These are phyloP conservation scores for Caenorhabditis briggsae DNA, from an alignment of 1,140 invertebrate species.

Conservation along the genomic window DNA sequence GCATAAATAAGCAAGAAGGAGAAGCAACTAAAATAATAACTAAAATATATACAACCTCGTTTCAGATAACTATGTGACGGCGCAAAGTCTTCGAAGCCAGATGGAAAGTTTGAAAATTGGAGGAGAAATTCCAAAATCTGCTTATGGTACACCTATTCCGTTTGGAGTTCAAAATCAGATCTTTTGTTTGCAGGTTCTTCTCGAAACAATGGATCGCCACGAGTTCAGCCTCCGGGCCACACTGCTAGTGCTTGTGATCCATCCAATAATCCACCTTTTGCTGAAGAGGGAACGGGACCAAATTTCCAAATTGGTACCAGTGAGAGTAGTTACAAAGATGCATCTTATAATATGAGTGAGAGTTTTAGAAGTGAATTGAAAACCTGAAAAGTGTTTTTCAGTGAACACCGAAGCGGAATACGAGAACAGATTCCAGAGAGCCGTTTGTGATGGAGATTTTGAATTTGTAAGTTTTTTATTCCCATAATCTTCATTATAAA, in stretches of 20 bases:
- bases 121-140: constrained; percentile 56
- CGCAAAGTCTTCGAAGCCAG: constrained; percentile 58
- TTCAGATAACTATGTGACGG: constrained; percentile 61
- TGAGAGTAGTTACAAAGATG: constrained; percentile 34
- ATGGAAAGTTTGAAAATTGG: constrained; percentile 61
- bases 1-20: constrained; percentile 14
- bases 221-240: constrained; percentile 34
- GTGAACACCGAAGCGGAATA: constrained; percentile 62
- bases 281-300: constrained; percentile 1
- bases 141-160: neutral
- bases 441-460: constrained; percentile 62
- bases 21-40: neutral
- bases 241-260: constrained; percentile 13
- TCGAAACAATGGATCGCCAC: neutral
- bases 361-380: constrained; percentile 34
- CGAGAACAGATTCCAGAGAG: constrained; percentile 60
- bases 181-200: neutral
- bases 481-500: neutral
- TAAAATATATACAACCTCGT: constrained; percentile 6
- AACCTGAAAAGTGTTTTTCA: constrained; percentile 56
- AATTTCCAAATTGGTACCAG: constrained; percentile 20
- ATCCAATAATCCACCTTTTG: neutral
- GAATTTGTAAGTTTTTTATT: constrained; percentile 60
- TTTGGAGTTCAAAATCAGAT: constrained; percentile 55
- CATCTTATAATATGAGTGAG: constrained; percentile 40